Evolutionary conservation across 1,140 invertebrate species (phyloP).

Genomic region (Zelostemma sp.): DNA sequence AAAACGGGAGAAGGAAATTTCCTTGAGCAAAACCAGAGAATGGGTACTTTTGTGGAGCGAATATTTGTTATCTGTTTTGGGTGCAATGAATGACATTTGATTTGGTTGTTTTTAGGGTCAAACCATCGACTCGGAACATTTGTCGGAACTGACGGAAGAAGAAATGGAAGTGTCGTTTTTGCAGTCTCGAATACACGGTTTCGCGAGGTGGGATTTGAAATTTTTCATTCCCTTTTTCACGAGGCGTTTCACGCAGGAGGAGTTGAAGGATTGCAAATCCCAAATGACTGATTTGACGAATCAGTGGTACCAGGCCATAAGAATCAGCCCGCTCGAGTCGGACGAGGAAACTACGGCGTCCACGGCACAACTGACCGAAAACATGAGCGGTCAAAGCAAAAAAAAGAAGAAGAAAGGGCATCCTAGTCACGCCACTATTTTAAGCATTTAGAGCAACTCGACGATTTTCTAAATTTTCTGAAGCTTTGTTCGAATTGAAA

Average conservation of each 20-base stretch:
- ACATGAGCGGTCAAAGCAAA: constrained; percentile 36
- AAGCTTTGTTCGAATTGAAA: not conserved
- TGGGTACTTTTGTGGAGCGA: too few species aligned
- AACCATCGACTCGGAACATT: constrained; percentile 94
- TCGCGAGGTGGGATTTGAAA: constrained; percentile 91
- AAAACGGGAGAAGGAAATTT: constrained; percentile 86
- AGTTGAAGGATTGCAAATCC: constrained; percentile 93
- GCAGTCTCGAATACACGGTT: constrained; percentile 81
- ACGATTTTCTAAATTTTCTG: constrained; percentile 26
- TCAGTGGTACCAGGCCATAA: constrained; percentile 95
- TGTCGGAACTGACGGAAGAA: constrained; percentile 96
- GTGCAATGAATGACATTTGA: constrained; percentile 17
- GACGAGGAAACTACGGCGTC: constrained; percentile 73
- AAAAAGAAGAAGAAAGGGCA: constrained; percentile 52
- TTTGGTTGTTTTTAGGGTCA: constrained; percentile 79
- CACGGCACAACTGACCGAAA: constrained; percentile 57
- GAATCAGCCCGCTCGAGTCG: constrained; percentile 83
- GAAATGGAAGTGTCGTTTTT: constrained; percentile 85
- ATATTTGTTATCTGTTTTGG: too few species aligned
- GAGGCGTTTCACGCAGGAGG: constrained; percentile 92
- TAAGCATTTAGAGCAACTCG: constrained; percentile 55
- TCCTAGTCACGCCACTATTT: constrained; percentile 63
- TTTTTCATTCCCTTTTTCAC: constrained; percentile 97
- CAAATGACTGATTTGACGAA: constrained; percentile 97
- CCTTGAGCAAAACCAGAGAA: constrained; percentile 96